Evolutionary conservation across 2,888 invertebrate species (phyloP).

Genomic region (Yponomeuta plumbellus): DNA sequence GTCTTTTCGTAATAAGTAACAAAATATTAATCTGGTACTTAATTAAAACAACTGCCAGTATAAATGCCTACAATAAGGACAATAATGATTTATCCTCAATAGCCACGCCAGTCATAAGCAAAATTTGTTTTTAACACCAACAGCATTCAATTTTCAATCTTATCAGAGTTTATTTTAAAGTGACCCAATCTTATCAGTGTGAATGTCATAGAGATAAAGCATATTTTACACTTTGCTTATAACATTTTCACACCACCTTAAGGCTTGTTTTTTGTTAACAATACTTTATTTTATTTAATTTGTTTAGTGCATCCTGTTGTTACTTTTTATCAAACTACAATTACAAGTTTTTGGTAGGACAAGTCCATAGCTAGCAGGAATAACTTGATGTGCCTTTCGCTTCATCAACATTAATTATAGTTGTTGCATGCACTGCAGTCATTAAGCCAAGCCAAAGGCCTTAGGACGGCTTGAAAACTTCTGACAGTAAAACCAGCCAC

Average conservation of each 20-base stretch:
- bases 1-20: no score
- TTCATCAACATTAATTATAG: no score
- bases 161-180: slow-evolving; percentile 14
- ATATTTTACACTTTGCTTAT: not conserved
- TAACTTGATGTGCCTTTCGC: no score
- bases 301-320: not conserved
- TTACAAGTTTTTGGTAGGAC: no score
- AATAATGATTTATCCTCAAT: not conserved
- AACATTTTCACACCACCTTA: slow-evolving; percentile 12
- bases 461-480: no score
- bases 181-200: slow-evolving; percentile 18
- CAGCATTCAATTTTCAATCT: not conserved
- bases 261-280: not conserved
- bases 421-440: no score
- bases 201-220: slow-evolving; percentile 6
- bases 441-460: no score
- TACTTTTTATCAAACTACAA: no score
- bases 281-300: no score
- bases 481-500: no score
- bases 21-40: not conserved
- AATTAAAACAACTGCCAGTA: no score
- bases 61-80: not conserved
- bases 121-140: not conserved
- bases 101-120: not conserved
- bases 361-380: no score